Percentiles rank a stretch among this genome's conserved stretches.
These are phyloP conservation scores for Galerucella calmariensis DNA, from an alignment of 2,888 invertebrate genomes.

Conservation along the genomic window DNA sequence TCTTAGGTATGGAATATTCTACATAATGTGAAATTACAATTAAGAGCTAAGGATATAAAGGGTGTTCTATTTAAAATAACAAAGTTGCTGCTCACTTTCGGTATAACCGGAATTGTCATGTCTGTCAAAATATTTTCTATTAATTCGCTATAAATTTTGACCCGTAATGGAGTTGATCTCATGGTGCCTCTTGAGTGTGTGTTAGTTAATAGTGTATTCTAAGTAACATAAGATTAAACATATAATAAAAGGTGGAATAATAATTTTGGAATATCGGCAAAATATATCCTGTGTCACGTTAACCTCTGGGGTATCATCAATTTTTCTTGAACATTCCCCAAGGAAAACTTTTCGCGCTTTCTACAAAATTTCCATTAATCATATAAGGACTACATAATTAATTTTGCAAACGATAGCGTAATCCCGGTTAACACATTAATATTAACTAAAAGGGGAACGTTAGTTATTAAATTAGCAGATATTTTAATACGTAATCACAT, in stretches of 20 bases:
- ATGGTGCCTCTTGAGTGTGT: no score
- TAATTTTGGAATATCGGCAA: not conserved
- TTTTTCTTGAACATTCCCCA: slow-evolving; percentile 6
- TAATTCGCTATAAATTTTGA: no score
- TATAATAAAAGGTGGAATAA: not conserved
- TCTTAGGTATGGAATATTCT: no score
- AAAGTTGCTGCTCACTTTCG: no score
- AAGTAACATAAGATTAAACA: not conserved
- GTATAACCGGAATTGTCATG: no score
- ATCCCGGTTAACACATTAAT: slow-evolving; percentile 45
- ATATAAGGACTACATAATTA: slow-evolving; percentile 41
- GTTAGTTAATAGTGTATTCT: not conserved
- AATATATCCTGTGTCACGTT: not conserved
- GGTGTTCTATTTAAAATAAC: no score
- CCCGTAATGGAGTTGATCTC: no score
- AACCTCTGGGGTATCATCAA: slow-evolving; percentile 11
- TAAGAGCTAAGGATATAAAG: no score
- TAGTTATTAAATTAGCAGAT: slow-evolving; percentile 56
- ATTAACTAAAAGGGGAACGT: slow-evolving; percentile 41
- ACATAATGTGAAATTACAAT: no score
- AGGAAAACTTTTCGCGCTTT: slow-evolving; percentile 10
- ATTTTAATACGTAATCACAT: slow-evolving; percentile 63
- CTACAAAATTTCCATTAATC: slow-evolving; percentile 41
- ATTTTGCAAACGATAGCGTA: slow-evolving; percentile 43
- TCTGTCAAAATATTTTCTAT: no score